Percentiles rank a stretch among this genome's conserved stretches.
phyloP scores from a whole-genome alignment of 35 echinoderm and acorn worm genomes.

The Hemicentrotus pulcherrimus region DNA sequence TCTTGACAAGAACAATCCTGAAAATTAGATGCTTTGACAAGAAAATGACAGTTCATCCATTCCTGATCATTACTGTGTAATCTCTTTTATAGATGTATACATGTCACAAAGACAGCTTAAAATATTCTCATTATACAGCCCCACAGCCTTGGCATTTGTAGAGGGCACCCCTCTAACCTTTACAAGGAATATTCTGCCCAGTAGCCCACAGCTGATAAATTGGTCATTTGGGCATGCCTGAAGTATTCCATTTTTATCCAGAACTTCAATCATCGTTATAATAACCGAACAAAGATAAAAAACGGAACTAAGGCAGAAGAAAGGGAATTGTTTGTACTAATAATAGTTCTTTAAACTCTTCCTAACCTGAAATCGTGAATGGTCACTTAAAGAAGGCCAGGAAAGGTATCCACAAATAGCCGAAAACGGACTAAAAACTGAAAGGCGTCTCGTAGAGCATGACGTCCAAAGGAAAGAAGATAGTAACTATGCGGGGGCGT shows the following conservation, averaged over 20 bases:
- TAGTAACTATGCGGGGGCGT: constrained; percentile 7
- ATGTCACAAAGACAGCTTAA: background rate
- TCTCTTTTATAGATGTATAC: background rate
- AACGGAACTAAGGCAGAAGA: background rate
- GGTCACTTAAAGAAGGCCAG: background rate
- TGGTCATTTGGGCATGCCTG: background rate
- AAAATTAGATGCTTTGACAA: too few species aligned
- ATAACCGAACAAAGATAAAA: background rate
- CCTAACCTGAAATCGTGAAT: constrained; percentile 3
- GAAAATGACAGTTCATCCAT: background rate
- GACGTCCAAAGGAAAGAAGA: constrained; percentile 9
- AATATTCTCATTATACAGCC: background rate
- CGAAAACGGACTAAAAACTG: background rate
- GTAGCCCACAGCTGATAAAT: background rate
- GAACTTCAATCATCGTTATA: background rate
- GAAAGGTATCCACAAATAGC: background rate
- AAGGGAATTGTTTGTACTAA: background rate
- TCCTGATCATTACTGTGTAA: background rate
- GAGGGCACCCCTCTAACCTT: background rate
- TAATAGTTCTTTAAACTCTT: background rate
- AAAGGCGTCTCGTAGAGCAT: background rate
- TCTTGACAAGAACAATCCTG: too few species aligned
- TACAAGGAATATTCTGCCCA: background rate
- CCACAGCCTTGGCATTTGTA: background rate
- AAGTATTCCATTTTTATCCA: background rate